These are phyloP conservation scores for Poecilia velifera DNA, from an alignment of 2,797 vertebrate genomes.

Conservation along the genomic window DNA sequence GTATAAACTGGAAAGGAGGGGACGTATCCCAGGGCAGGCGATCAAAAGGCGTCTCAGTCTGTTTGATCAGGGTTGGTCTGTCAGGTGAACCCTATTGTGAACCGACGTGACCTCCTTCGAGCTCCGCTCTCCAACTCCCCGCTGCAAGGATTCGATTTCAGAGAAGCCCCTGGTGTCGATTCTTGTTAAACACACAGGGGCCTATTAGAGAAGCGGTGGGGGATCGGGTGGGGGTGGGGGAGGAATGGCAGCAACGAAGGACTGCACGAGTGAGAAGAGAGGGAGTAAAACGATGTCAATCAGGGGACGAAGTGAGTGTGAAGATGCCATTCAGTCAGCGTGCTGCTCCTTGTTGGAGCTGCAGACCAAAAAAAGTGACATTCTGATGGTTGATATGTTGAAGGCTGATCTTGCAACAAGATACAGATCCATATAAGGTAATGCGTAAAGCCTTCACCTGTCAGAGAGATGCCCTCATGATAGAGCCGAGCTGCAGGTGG, in stretches of 20 bases:
- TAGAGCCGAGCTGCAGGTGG: slow-evolving; percentile 25
- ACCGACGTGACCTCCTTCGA: slow-evolving; percentile 54
- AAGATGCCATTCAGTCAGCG: slow-evolving; percentile 7
- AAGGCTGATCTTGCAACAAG: background rate
- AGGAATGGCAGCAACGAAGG: slow-evolving; percentile 44
- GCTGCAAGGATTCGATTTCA: slow-evolving; percentile 73
- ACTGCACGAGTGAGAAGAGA: slow-evolving; percentile 28
- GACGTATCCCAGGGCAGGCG: slow-evolving; percentile 25
- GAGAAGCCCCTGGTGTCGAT: slow-evolving; percentile 50
- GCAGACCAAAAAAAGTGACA: slow-evolving; percentile 3
- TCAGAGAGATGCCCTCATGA: slow-evolving; percentile 22
- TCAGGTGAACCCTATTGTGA: slow-evolving; percentile 49
- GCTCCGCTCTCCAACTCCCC: slow-evolving; percentile 29
- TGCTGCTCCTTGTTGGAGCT: slow-evolving; percentile 22
- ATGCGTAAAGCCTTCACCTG: slow-evolving; percentile 41
- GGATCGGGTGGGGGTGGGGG: slow-evolving; percentile 39
- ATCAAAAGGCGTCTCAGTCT: slow-evolving; percentile 51
- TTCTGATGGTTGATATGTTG: slow-evolving; percentile 10
- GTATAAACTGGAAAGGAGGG: slow-evolving; percentile 22
- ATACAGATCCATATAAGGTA: slow-evolving; percentile 37
- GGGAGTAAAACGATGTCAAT: slow-evolving; percentile 34
- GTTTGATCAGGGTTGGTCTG: slow-evolving; percentile 45
- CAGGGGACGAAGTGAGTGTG: slow-evolving; percentile 44
- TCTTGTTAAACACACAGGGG: slow-evolving; percentile 53
- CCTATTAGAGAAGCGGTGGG: slow-evolving; percentile 55